Evolutionary conservation across 2,113 vertebrate species (phyloP).

Genomic region (Gambusia holbrooki): DNA sequence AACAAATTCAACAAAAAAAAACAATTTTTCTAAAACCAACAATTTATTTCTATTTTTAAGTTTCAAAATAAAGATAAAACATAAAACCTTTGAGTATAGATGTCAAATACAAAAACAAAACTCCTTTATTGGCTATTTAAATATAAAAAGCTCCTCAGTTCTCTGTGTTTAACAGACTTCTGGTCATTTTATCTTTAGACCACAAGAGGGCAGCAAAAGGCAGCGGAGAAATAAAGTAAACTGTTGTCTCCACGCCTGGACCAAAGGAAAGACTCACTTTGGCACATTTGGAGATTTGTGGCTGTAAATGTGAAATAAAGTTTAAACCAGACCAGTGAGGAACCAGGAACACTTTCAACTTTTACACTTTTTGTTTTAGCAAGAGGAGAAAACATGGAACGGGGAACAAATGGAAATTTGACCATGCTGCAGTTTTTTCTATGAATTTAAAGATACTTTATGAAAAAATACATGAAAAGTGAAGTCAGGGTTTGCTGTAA

Average conservation of each 20-base stretch:
- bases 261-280: constrained; percentile 36
- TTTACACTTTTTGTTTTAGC: background rate
- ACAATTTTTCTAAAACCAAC: no score
- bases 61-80: no score
- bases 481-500: background rate
- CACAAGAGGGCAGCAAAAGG: constrained; percentile 51
- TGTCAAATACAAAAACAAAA: no score
- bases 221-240: background rate
- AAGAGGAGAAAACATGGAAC: background rate
- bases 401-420: background rate
- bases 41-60: no score
- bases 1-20: no score
- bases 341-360: no score
- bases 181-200: no score
- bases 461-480: background rate
- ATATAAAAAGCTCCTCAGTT: no score
- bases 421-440: background rate
- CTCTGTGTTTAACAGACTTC: no score
- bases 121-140: no score
- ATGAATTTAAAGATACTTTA: background rate
- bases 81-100: no score
- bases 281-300: background rate
- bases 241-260: constrained; percentile 24
- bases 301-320: background rate
- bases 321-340: background rate